phyloP scores from a whole-genome alignment of 2,113 vertebrate genomes.

The Salvelinus alpinus region DNA sequence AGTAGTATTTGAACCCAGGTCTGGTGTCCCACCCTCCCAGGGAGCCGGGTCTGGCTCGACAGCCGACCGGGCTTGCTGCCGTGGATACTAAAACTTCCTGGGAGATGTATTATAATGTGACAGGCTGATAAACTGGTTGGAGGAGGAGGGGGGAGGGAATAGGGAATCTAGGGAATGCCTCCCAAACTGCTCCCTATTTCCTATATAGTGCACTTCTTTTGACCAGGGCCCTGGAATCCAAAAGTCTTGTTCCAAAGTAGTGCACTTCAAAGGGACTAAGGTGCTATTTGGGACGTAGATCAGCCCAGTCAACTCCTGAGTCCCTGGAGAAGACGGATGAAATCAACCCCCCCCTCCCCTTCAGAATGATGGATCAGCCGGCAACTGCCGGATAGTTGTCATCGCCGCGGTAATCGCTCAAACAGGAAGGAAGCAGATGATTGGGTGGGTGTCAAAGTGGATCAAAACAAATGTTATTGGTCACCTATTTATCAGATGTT shows the following conservation, averaged over 20 bases:
- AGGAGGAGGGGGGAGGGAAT: background rate
- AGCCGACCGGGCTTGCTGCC: background rate
- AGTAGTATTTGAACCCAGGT: too few relatives aligned
- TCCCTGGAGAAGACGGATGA: background rate
- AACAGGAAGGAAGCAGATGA: slow-evolving; percentile 4
- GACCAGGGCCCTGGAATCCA: too few relatives aligned
- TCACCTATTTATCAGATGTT: too few relatives aligned
- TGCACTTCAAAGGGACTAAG: too few relatives aligned
- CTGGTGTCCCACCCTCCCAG: background rate
- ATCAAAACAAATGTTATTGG: too few relatives aligned
- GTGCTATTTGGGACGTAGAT: too few relatives aligned
- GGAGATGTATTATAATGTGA: slow-evolving; percentile 3
- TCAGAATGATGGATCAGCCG: slow-evolving; percentile 7
- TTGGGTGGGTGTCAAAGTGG: too few relatives aligned
- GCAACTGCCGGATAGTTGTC: slow-evolving; percentile 9
- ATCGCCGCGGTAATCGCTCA: slow-evolving; percentile 35
- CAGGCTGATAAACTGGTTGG: slow-evolving; percentile 16
- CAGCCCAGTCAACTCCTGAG: too few relatives aligned
- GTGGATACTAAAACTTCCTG: background rate
- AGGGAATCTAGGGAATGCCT: background rate
- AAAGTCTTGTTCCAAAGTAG: too few relatives aligned
- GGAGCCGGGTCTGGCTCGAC: too few relatives aligned
- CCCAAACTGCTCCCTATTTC: too few relatives aligned
- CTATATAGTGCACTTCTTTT: too few relatives aligned
- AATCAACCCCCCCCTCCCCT: background rate